Conservation (phyloP, 2,797 vertebrate species). For the Lithobates sylvaticus region DNA sequence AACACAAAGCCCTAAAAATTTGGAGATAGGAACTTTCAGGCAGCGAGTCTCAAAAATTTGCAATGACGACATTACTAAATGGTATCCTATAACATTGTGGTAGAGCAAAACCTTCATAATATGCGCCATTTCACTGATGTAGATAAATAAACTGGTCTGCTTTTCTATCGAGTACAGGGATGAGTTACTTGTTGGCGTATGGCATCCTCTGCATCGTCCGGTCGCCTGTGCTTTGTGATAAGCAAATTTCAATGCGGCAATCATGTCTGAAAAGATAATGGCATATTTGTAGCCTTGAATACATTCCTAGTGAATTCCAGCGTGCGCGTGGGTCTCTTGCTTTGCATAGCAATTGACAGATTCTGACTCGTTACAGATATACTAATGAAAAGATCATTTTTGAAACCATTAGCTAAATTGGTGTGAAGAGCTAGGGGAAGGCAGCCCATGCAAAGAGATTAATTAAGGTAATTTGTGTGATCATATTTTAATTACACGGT, state of each 20-base stretch:
- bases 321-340: conserved; percentile 3
- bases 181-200: background rate
- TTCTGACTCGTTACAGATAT: conserved; percentile 32
- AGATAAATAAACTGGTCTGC: background rate
- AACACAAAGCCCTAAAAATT: no score
- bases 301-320: conserved; percentile 35
- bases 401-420: conserved; percentile 59
- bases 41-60: background rate
- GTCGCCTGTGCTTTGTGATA: conserved; percentile 9
- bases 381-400: conserved; percentile 54
- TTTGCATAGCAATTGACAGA: conserved; percentile 46
- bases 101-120: background rate
- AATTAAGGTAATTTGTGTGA: conserved; percentile 58
- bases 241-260: conserved; percentile 32
- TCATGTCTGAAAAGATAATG: conserved; percentile 46
- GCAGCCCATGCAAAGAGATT: conserved; percentile 52
- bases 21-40: no score
- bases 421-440: conserved; percentile 55
- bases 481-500: conserved; percentile 57
- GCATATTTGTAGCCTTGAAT: conserved; percentile 28
- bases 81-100: background rate
- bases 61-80: background rate
- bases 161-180: background rate
- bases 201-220: background rate
- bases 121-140: background rate